phyloP scores from a whole-genome alignment of 2,797 vertebrate species.

The Natrix natrix region DNA sequence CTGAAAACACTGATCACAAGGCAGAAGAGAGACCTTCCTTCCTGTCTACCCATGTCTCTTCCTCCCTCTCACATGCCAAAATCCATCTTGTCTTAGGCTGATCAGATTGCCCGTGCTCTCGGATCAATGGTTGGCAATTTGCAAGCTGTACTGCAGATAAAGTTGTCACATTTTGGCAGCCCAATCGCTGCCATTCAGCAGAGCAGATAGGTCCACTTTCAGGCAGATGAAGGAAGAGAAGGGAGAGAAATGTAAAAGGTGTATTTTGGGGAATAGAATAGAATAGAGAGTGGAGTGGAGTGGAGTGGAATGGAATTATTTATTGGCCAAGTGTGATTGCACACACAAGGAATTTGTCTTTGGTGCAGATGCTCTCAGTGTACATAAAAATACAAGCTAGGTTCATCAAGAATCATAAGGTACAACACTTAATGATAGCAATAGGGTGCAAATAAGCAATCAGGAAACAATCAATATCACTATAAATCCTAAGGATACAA shows the following conservation, averaged over 20 bases:
- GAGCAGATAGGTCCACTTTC: conserved; percentile 63
- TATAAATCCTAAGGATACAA: too few species aligned
- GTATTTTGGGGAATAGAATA: not conserved
- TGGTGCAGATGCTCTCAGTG: too few species aligned
- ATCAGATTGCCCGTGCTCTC: conserved; percentile 59
- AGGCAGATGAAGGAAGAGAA: conserved; percentile 56
- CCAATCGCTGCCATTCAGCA: conserved; percentile 66
- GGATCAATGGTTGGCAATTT: conserved; percentile 71
- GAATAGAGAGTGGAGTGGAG: too few species aligned
- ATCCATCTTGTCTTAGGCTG: conserved; percentile 58
- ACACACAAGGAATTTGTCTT: too few species aligned
- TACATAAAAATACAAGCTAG: too few species aligned
- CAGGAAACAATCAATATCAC: too few species aligned
- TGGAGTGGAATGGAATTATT: too few species aligned
- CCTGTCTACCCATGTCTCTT: not conserved
- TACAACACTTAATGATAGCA: too few species aligned
- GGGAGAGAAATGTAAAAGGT: conserved; percentile 32
- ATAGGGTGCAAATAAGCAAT: too few species aligned
- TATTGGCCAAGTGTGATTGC: too few species aligned
- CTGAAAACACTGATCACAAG: conserved; percentile 22
- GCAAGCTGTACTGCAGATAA: conserved; percentile 68
- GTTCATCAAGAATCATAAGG: too few species aligned
- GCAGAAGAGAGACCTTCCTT: conserved; percentile 48
- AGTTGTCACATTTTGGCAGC: conserved; percentile 69
- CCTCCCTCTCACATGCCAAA: conserved; percentile 28